Conservation (phyloP, 2,888 invertebrate genomes). For the Hirtodrosophila alboralis region DNA sequence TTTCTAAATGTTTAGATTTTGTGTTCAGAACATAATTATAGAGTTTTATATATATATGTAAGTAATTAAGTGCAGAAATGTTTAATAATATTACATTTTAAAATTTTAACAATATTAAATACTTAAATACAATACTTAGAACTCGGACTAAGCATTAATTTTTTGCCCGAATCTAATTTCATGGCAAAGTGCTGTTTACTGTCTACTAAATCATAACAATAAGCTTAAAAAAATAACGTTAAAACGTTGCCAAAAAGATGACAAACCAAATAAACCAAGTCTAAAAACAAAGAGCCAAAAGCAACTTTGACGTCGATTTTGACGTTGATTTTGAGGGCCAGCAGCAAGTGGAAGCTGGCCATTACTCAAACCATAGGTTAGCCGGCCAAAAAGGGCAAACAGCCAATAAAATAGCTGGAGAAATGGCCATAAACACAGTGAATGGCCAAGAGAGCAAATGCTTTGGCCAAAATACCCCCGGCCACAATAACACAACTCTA, state of each 20-base stretch:
- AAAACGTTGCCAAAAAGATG: constrained; percentile 36
- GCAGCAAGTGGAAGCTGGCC: constrained; percentile 34
- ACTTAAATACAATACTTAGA: too few relatives aligned
- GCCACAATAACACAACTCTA: constrained; percentile 17
- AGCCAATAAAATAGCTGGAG: constrained; percentile 68
- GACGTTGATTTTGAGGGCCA: too few relatives aligned
- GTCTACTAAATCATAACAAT: too few relatives aligned
- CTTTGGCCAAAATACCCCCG: constrained; percentile 33
- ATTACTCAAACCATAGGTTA: constrained; percentile 54
- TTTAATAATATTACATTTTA: too few relatives aligned
- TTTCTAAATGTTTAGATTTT: too few relatives aligned
- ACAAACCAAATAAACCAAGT: constrained; percentile 35
- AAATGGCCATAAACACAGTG: constrained; percentile 60
- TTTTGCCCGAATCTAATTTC: too few relatives aligned
- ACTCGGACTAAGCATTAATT: too few relatives aligned
- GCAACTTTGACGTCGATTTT: constrained; percentile 5
- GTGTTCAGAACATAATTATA: too few relatives aligned
- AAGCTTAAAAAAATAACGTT: constrained; percentile 3
- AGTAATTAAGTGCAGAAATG: too few relatives aligned
- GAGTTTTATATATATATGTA: too few relatives aligned
- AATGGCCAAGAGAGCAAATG: constrained; percentile 39
- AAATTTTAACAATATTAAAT: too few relatives aligned
- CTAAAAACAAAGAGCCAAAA: constrained; percentile 1
- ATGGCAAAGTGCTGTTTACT: too few relatives aligned
- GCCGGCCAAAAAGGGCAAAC: constrained; percentile 36